Evolutionary conservation across 2,888 invertebrate genomes (phyloP), one percentile per base, ranked within the genome.

Genomic region (Hyles lineata): DNA sequence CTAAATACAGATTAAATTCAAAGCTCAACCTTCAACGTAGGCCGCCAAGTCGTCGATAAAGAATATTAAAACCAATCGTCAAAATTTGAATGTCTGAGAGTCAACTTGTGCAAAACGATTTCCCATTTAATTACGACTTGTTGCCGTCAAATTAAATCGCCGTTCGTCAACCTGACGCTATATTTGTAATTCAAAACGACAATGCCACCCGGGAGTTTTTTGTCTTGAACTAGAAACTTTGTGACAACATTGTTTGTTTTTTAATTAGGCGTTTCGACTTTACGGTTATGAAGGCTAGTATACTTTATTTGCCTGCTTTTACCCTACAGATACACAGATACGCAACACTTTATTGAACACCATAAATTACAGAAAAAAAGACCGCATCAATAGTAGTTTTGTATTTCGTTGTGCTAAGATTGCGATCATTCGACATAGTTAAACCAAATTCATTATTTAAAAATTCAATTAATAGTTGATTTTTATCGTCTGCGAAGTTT

Each of bases 101-200:
- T 9, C 32, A 62, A 62, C n/a, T 11, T 50, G 71, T 72, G 75
- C 75, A 72, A 74, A 87, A 87, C 89, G 84, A 89, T 89, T 87
- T 86, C 81, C 85, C 83, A 86, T 91, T 87, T 89, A 91, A 90
- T 92, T 90, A 86, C 85, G 87, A 84, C 82, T 85, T 87, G 87
- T 86, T 88, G 85, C 86, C 82, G 83, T 85, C 85, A 89, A 91
- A 91, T 91, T 89, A 88, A 89, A 88, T 86, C 87, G 83, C 79
- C 82, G 82, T 78, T 79, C 83, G 82, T 84, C 87, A 85, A 80
- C 75, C 81, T 80, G 80, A 77, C 80, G 78, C 73, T 79, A 77
- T 84, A 90, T 92, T 92, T 92, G 90, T 86, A 86, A 90, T 90
- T 90, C 90, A 89, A 89, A 90, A 82, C 81, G 81, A 76, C 80